Percentiles rank a stretch among this genome's conserved stretches.
These are phyloP conservation scores for crab-eating macaque (Macaca fascicularis) DNA, from an alignment of 2,113 vertebrate genomes.

Conservation along the genomic window T2T-MFA8v1.1 NC_088389.1:76785001-76785500, in stretches of 20 bases:
- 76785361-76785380: not conserved
- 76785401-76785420: not conserved
- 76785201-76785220: not conserved
- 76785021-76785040: conserved; percentile 44
- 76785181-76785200: not conserved
- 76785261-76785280: not conserved
- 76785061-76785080: not conserved
- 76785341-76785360: not conserved
- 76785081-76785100: conserved; percentile 41
- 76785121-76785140: conserved; percentile 33
- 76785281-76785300: not conserved
- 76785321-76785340: not conserved
- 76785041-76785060: not conserved
- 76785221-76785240: not conserved
- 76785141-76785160: conserved; percentile 9
- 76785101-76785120: not conserved
- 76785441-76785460: not conserved
- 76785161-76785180: conserved; percentile 43
- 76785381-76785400: not conserved
- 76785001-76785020: conserved; percentile 63
- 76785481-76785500: not conserved
- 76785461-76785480: not conserved
- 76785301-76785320: not conserved
- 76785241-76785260: not conserved
- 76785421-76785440: not conserved